Evolutionary conservation across 2,113 vertebrate species (phyloP).

Genomic region (Chamaetylas fuelleborni): DNA sequence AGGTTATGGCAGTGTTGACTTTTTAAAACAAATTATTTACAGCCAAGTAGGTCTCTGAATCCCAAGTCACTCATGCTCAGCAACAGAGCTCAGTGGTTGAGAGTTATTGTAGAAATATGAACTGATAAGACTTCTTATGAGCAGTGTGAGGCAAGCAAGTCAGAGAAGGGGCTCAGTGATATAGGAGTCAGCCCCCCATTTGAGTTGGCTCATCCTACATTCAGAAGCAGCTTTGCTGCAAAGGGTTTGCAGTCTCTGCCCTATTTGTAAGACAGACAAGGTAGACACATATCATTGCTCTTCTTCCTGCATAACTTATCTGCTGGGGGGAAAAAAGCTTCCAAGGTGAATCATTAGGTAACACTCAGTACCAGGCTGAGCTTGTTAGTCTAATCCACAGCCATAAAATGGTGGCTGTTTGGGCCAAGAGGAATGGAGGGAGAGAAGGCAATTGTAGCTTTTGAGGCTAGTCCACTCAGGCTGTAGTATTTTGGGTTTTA

Average conservation of each 20-base stretch:
- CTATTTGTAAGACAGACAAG: neutral
- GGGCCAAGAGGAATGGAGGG: neutral
- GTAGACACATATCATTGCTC: neutral
- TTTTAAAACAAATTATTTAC: neutral
- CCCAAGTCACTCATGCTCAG: neutral
- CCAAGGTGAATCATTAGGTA: neutral
- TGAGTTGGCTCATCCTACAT: accelerated
- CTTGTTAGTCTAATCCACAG: neutral
- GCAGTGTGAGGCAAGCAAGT: neutral
- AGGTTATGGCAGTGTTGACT: neutral
- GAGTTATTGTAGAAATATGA: neutral
- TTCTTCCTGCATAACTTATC: neutral
- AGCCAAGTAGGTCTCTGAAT: neutral
- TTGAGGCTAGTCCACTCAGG: neutral
- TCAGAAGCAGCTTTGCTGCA: neutral
- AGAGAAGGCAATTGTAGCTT: neutral
- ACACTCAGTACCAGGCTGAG: neutral
- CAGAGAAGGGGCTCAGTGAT: neutral
- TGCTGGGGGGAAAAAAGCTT: neutral
- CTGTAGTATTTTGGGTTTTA: neutral
- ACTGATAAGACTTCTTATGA: neutral
- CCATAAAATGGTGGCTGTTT: neutral
- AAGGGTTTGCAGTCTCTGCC: neutral
- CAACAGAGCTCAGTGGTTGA: neutral
- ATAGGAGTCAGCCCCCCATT: neutral